Base-by-base conservation (phyloP, 2,888 invertebrate species). In the Dynastes hyllus region DNA sequence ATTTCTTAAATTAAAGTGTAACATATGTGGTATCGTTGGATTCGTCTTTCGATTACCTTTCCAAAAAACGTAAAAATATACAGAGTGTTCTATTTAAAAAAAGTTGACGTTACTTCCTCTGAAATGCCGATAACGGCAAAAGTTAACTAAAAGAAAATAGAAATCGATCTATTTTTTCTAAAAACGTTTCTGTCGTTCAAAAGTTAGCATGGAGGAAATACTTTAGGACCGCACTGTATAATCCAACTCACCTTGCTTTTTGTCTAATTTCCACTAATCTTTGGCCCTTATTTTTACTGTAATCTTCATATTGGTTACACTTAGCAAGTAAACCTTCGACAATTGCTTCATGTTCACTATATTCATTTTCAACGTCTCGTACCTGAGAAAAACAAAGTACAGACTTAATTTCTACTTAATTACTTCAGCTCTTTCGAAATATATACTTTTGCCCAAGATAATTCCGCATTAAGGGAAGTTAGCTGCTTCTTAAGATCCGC, bases 241-340 rank as follows among this genome's bases (percentile, higher is more conserved):
- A 2, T 32, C 32, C 32, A 32, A 32, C 90, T 88, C 87, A 92
- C 92, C 89, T 87, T 76, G 92, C 90, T 80, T 87, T 87, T 11
- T 87, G 85, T 81, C 87, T 88, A 77, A 89, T 88, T 80, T 86
- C 89, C 9, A 87, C 87, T 81, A 86, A 86, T 82, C 88, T 86
- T 80, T 88, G 84, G 73, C 90, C 87, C 84, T 90, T 87, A 45
- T 87, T 85, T n/a, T 84, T 84, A 0, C 91, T 83, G 63, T 89
- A 88, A 50, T 88, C 88, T 13, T 87, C 85, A 77, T 86, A 85
- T 13, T 45, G 29, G 9, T 63, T 37, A 16, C 27, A 37, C 76
- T 82, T 79, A 32, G 75, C 51, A 51, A 78, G 63, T 8, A 81
- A 37, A 9, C 70, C 37, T 8, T 73, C 65, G 32, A 81, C 80